Evolutionary conservation across 37 sponge, comb jelly and placozoan species (phyloP), one percentile per base, ranked within the genome.

Genomic region (Ianthella basta): DNA sequence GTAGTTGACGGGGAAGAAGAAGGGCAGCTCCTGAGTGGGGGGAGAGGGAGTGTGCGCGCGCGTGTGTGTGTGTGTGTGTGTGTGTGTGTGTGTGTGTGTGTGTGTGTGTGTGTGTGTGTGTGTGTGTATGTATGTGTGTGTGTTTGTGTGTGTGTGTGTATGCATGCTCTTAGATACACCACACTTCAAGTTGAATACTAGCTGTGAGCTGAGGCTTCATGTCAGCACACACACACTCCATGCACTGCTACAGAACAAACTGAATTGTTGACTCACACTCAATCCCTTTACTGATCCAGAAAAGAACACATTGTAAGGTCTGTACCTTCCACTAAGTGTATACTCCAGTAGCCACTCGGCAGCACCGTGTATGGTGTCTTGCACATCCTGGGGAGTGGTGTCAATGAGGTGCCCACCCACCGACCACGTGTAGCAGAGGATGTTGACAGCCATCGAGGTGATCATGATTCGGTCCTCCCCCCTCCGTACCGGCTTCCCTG

Each of bases 391-490:
- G 0, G 89, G 89, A 33, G 82, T 85, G 33, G 64, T 14, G 15
- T 4, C 50, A 0, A 82, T 30, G 29, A 88, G 72, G 23, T 74
- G 0, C 0, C 35, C 63, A 30, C 54, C 40, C 33, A 60, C 83
- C 0, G 79, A 66, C 88, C 88, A 88, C 14, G 73, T 83, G 74
- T 88, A 88, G 38, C 85, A 74, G 34, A 88, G 79, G 5, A 50
- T 44, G 36, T 88, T 88, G 56, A 83, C 65, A 20, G 88, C 88
- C 84, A 88, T 83, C 1, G 88, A 69, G 3, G 88, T 88, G n/a
- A 61, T 41, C 35, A 32, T 82, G 30, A 88, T 83, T 1, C 88
- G 78, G 25, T 88, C 88, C 24, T 88, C 83, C 19, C 74, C 88
- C 30, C 54, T 59, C 10, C 72, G 35, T 15, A 83, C 83, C 36